Percentiles rank a stretch among this genome's conserved stretches.
Evolutionary conservation across 2,113 vertebrate genomes (phyloP).

Genomic region (human): DNA sequence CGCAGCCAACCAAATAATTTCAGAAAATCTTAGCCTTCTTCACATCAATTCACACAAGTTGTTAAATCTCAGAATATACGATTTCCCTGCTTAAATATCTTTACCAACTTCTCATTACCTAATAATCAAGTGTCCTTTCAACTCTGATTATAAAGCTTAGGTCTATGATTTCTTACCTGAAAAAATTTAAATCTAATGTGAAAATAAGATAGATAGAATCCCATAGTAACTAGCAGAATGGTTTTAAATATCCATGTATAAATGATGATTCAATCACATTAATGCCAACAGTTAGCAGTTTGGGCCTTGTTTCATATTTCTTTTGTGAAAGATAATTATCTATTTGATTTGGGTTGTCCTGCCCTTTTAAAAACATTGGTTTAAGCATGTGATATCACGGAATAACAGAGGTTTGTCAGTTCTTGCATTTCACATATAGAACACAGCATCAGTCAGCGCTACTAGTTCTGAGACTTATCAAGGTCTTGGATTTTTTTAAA

Average conservation of each 20-base stretch:
- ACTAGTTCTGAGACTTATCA: neutral
- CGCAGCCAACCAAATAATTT: neutral
- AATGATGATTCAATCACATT: neutral
- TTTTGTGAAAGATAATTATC: neutral
- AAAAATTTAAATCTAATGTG: neutral
- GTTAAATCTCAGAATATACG: neutral
- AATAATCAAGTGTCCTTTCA: neutral
- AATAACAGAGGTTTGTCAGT: neutral
- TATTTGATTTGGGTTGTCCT: neutral
- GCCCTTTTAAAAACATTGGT: neutral
- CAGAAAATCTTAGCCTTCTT: neutral
- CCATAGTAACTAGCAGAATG: neutral
- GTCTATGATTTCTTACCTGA: neutral
- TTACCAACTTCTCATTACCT: neutral
- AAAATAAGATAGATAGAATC: neutral
- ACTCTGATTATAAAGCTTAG: neutral
- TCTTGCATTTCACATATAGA: neutral
- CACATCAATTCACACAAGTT: neutral
- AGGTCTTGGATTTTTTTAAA: neutral
- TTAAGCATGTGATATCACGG: neutral
- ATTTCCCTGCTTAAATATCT: conserved; percentile 24
- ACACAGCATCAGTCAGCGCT: neutral
- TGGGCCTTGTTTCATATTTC: neutral
- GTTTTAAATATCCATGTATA: neutral
- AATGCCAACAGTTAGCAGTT: neutral